Percentiles rank a stretch among this genome's conserved stretches.
Conservation (phyloP, 2,888 invertebrate species). For the Melitaea athalia region DNA sequence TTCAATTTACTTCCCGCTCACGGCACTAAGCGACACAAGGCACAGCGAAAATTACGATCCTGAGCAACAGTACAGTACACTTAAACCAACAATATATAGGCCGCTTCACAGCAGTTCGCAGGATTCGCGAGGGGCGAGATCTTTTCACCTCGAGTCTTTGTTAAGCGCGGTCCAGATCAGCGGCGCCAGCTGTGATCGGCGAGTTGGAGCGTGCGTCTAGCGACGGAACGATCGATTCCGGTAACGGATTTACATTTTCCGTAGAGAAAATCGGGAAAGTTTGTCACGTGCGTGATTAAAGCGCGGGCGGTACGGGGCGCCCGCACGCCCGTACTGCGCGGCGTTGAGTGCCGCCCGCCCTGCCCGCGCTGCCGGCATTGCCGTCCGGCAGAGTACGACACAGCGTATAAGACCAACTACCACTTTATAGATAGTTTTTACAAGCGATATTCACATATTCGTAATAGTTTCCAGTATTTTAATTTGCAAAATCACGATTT, state of each 20-base stretch:
- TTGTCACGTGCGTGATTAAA: slow-evolving; percentile 69
- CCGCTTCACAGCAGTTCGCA: slow-evolving; percentile 53
- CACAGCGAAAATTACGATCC: slow-evolving; percentile 75
- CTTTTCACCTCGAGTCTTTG: slow-evolving; percentile 65
- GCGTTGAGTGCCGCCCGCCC: slow-evolving; percentile 80
- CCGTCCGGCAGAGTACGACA: slow-evolving; percentile 43
- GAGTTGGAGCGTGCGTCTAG: slow-evolving; percentile 71
- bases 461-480: not conserved
- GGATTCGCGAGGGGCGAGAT: slow-evolving; percentile 55
- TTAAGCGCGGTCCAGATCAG: slow-evolving; percentile 68
- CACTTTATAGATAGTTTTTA: slow-evolving; percentile 28
- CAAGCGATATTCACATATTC: not conserved
- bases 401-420: slow-evolving; percentile 47
- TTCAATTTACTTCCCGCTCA: slow-evolving; percentile 54
- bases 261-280: slow-evolving; percentile 79
- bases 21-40: slow-evolving; percentile 67
- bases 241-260: slow-evolving; percentile 81
- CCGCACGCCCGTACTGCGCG: slow-evolving; percentile 79
- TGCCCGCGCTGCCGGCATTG: slow-evolving; percentile 54
- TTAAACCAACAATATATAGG: slow-evolving; percentile 62
- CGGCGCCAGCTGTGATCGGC: slow-evolving; percentile 77
- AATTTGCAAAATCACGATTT: not conserved
- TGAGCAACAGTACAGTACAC: slow-evolving; percentile 66
- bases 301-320: slow-evolving; percentile 75
- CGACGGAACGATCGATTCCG: slow-evolving; percentile 76